phyloP scores from a whole-genome alignment of 35 echinoderm and acorn worm species.

The Ptychodera flava region DNA sequence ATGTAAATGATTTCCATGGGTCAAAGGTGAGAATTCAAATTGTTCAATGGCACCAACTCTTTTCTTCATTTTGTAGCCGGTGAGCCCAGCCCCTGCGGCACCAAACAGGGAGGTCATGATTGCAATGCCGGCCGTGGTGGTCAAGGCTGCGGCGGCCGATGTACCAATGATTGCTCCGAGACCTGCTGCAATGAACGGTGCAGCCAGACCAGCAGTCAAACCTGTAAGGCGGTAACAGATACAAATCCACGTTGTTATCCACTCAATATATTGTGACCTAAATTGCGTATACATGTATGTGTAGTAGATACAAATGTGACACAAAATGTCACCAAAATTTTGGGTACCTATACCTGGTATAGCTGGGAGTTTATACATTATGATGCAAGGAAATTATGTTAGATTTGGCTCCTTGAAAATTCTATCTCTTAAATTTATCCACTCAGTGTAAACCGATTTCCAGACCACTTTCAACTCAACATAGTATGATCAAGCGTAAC shows the following conservation, averaged over 20 bases:
- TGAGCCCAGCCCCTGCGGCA: constrained; percentile 85
- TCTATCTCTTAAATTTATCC: too few species aligned
- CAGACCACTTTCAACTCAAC: too few species aligned
- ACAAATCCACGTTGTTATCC: neutral
- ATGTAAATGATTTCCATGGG: constrained; percentile 68
- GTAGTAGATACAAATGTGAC: too few species aligned
- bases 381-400: too few species aligned
- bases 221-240: constrained; percentile 28
- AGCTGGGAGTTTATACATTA: too few species aligned
- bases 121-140: constrained; percentile 70
- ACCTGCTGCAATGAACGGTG: constrained; percentile 86
- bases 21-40: constrained; percentile 80
- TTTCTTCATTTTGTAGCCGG: constrained; percentile 96
- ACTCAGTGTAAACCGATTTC: too few species aligned
- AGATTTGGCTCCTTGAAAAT: too few species aligned
- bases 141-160: constrained; percentile 56
- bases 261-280: too few species aligned
- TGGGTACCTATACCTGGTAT: too few species aligned
- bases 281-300: too few species aligned
- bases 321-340: too few species aligned
- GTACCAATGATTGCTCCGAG: constrained; percentile 63
- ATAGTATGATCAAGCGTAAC: too few species aligned
- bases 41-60: constrained; percentile 83
- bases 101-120: constrained; percentile 84
- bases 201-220: constrained; percentile 87